Evolutionary conservation across 2,113 vertebrate genomes (phyloP).

Genomic region (Ceratotherium simum): DNA sequence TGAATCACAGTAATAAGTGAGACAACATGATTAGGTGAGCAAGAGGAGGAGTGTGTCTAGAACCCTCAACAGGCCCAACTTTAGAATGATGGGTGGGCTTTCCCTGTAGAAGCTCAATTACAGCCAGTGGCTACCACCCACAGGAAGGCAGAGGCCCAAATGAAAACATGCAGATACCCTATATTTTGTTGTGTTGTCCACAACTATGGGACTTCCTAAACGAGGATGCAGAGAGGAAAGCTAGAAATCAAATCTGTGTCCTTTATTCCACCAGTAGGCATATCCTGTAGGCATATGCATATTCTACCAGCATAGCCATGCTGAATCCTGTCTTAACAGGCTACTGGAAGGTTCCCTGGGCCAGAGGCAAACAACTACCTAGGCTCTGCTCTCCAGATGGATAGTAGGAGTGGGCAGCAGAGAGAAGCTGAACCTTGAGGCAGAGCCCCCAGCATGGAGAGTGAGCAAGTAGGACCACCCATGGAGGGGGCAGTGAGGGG

Average conservation of each 20-base stretch:
- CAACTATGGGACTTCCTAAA: background rate
- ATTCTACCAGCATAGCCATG: background rate
- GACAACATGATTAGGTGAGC: background rate
- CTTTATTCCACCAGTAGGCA: constrained; percentile 69
- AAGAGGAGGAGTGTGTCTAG: background rate
- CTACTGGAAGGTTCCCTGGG: background rate
- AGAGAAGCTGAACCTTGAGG: background rate
- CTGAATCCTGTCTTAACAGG: background rate
- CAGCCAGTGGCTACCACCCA: background rate
- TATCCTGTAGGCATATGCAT: no score
- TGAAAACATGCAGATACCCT: background rate
- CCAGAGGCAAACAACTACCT: background rate
- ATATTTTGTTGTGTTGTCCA: background rate
- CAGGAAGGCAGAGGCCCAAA: background rate
- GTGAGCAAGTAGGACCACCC: background rate
- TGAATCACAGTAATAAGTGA: background rate
- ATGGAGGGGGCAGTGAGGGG: background rate
- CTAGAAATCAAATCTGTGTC: constrained; percentile 37
- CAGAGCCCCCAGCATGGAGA: background rate
- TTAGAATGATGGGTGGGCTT: background rate
- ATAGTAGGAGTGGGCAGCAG: background rate
- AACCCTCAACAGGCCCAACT: background rate
- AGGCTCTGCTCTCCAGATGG: background rate
- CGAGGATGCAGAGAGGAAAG: background rate
- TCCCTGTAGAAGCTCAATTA: background rate